Evolutionary conservation across 2,888 invertebrate species (phyloP).

Genomic region (Stictocephala bisonia): DNA sequence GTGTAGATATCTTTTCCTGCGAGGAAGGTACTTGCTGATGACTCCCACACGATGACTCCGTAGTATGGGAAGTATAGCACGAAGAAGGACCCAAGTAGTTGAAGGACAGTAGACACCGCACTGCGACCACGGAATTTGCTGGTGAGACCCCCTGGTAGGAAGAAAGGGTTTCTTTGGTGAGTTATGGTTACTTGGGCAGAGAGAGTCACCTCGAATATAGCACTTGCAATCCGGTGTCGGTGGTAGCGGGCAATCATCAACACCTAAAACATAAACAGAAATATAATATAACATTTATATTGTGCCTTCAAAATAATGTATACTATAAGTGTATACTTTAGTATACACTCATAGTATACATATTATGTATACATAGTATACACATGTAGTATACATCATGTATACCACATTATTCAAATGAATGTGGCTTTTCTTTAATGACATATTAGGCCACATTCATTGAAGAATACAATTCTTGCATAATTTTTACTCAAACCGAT

Average conservation of each 20-base stretch:
- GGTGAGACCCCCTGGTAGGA: slow-evolving; percentile 57
- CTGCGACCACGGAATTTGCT: slow-evolving; percentile 68
- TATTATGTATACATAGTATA: too few relatives aligned
- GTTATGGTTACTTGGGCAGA: slow-evolving; percentile 87
- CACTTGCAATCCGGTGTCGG: slow-evolving; percentile 84
- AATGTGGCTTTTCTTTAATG: too few relatives aligned
- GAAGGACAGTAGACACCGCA: slow-evolving; percentile 76
- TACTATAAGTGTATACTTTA: too few relatives aligned
- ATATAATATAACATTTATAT: too few relatives aligned
- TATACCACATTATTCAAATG: too few relatives aligned
- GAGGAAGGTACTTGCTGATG: slow-evolving; percentile 55
- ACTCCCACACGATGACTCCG: slow-evolving; percentile 76
- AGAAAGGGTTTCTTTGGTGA: slow-evolving; percentile 82
- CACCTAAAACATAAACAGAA: slow-evolving; percentile 61
- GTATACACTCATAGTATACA: too few relatives aligned
- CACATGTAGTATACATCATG: too few relatives aligned
- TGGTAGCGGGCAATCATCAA: slow-evolving; percentile 74
- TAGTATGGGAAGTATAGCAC: slow-evolving; percentile 82
- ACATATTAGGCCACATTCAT: too few relatives aligned
- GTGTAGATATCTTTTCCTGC: slow-evolving; percentile 44
- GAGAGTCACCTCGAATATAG: slow-evolving; percentile 85
- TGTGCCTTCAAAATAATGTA: too few relatives aligned
- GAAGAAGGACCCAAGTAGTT: slow-evolving; percentile 78
- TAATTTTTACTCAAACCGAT: too few relatives aligned
- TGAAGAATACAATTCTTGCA: too few relatives aligned